These are phyloP conservation scores for Pseudorhombus dupliciocellatus DNA, from an alignment of 2,113 vertebrate genomes.

Conservation along the genomic window DNA sequence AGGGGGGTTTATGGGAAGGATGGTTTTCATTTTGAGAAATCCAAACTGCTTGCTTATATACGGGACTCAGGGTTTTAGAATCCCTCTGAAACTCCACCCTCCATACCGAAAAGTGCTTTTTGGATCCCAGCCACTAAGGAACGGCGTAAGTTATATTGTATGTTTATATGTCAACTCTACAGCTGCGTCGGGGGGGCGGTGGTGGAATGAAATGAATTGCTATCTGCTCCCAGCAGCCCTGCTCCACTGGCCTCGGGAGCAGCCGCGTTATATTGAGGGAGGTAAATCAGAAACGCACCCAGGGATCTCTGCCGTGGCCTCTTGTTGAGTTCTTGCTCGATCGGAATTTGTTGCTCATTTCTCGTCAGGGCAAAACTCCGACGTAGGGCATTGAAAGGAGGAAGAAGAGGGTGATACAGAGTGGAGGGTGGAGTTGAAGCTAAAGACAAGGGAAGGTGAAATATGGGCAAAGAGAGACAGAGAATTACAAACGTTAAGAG, in stretches of 20 bases:
- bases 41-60: constrained; percentile 54
- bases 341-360: constrained; percentile 32
- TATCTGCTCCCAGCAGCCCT: constrained; percentile 37
- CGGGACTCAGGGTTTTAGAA: constrained; percentile 25
- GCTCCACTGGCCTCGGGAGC: constrained; percentile 21
- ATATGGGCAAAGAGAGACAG: not conserved
- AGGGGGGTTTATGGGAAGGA: constrained; percentile 20
- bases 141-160: constrained; percentile 38
- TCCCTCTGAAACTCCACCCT: constrained; percentile 44
- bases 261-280: constrained; percentile 44
- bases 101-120: constrained; percentile 50
- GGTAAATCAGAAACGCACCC: constrained; percentile 70
- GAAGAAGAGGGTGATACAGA: not conserved
- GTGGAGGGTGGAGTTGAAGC: constrained; percentile 34
- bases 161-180: constrained; percentile 46
- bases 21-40: constrained; percentile 56
- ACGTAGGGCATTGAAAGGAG: not conserved
- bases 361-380: not conserved
- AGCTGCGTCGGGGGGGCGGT: constrained; percentile 24
- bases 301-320: constrained; percentile 18
- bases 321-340: constrained; percentile 19
- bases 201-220: constrained; percentile 42
- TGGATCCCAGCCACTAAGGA: constrained; percentile 39
- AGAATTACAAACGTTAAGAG: constrained; percentile 3
- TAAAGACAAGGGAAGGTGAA: constrained; percentile 69